Evolutionary conservation across 2,888 invertebrate genomes (phyloP).

Genomic region (Thecophora atra): DNA sequence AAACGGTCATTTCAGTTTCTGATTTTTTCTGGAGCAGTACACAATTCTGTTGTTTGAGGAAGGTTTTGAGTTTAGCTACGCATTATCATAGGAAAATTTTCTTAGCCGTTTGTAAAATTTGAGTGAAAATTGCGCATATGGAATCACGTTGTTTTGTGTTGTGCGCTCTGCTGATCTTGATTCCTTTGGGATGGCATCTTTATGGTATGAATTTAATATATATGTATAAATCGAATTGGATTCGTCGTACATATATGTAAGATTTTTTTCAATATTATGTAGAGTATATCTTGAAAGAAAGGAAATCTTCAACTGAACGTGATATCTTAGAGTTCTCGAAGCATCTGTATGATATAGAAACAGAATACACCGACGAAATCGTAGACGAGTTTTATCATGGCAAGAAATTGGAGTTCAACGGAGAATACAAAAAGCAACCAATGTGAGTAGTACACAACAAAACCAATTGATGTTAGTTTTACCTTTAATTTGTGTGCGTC

Average conservation of each 20-base stretch:
- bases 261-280: slow-evolving; percentile 5
- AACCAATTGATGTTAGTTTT: too few species aligned
- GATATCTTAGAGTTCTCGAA: slow-evolving; percentile 50
- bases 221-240: background rate
- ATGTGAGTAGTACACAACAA: slow-evolving; percentile 55
- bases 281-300: slow-evolving; percentile 52
- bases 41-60: too few species aligned
- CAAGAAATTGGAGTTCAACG: slow-evolving; percentile 51
- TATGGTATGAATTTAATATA: slow-evolving; percentile 50
- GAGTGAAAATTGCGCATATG: slow-evolving; percentile 46
- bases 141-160: slow-evolving; percentile 53
- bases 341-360: slow-evolving; percentile 52
- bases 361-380: slow-evolving; percentile 47
- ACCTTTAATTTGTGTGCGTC: too few species aligned
- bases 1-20: too few species aligned
- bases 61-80: too few species aligned
- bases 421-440: slow-evolving; percentile 54
- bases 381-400: slow-evolving; percentile 56
- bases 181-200: slow-evolving; percentile 57
- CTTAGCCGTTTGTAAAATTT: too few species aligned
- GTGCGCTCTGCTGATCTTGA: slow-evolving; percentile 50
- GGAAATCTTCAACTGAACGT: slow-evolving; percentile 41
- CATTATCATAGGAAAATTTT: too few species aligned
- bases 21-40: too few species aligned
- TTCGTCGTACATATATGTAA: too few species aligned